These are phyloP conservation scores for Clamator glandarius DNA, from an alignment of 2,797 vertebrate genomes.

Conservation along the genomic window DNA sequence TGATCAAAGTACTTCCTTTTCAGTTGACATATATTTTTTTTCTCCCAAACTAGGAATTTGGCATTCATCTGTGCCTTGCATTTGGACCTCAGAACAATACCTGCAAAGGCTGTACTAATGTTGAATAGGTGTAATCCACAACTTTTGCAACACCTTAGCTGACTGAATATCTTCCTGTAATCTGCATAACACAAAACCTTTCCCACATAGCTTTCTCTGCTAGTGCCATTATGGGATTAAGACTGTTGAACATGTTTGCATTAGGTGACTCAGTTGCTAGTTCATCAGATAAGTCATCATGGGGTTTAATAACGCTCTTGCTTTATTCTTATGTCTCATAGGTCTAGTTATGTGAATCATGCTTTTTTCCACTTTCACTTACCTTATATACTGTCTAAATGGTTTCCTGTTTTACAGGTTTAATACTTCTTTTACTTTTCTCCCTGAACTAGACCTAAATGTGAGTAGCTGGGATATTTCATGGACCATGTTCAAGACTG, in stretches of 20 bases:
- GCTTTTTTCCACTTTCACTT: rapidly evolving
- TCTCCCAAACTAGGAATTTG: neutral
- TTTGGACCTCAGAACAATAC: neutral
- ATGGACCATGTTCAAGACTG: neutral
- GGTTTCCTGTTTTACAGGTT: neutral
- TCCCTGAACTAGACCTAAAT: neutral
- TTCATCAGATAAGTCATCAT: neutral
- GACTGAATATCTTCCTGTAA: neutral
- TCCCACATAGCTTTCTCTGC: neutral
- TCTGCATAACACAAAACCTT: neutral
- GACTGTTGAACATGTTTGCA: neutral
- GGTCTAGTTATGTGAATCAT: neutral
- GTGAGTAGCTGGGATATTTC: neutral
- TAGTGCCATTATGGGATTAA: neutral
- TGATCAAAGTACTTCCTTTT: neutral
- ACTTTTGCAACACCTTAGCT: neutral
- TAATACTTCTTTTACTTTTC: neutral
- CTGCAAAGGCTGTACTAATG: neutral
- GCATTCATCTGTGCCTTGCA: neutral
- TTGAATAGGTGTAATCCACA: neutral
- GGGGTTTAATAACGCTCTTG: neutral
- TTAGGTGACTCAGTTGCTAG: neutral
- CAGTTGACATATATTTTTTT: neutral
- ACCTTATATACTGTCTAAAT: neutral
- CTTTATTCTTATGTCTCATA: neutral